Conservation (phyloP, 2,797 vertebrate genomes). For the Caiman crocodilus region DNA sequence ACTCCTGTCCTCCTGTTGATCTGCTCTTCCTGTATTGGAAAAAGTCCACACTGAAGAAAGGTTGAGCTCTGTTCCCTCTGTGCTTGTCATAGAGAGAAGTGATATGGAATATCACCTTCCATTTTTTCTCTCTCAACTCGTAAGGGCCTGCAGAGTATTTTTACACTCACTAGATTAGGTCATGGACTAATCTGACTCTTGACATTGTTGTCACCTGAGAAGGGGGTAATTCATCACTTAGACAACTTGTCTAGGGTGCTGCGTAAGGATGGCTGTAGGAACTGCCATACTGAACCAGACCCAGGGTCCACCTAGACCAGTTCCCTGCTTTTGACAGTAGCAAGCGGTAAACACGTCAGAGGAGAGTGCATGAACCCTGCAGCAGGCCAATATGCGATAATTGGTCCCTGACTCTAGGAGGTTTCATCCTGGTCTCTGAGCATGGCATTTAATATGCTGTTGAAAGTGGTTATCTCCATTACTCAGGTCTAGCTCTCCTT, state of each 20-base stretch:
- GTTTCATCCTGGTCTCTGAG: too few species aligned
- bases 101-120: background rate
- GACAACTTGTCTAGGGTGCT: background rate
- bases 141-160: background rate
- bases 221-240: background rate
- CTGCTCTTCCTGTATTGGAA: background rate
- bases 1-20: conserved; percentile 14
- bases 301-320: background rate
- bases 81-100: background rate
- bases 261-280: background rate
- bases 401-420: background rate
- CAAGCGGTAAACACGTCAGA: background rate
- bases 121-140: background rate
- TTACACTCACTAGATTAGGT: background rate
- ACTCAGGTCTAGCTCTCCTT: background rate
- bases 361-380: background rate
- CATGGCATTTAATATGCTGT: too few species aligned
- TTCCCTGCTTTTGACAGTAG: background rate
- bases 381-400: background rate
- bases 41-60: background rate
- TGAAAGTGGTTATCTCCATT: too few species aligned
- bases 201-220: background rate
- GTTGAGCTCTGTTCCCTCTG: background rate
- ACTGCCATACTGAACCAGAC: background rate
- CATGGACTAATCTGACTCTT: background rate